A percentile compares a stretch with the other conserved stretches of the same genome.
phyloP scores from a whole-genome alignment of 2,888 invertebrate genomes.

The Boloria euphrosyne region DNA sequence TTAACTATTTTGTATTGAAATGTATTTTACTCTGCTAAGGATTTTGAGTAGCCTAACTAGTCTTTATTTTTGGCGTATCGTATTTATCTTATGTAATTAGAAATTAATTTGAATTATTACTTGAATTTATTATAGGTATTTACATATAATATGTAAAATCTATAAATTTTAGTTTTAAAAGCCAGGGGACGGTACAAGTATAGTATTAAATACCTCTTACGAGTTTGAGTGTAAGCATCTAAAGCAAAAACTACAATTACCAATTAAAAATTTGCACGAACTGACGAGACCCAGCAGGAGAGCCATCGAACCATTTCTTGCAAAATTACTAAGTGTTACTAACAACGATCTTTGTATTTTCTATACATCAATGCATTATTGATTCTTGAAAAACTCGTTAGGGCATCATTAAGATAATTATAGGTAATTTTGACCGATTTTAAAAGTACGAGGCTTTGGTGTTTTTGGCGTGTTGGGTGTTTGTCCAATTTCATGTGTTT shows the following conservation, averaged over 20 bases:
- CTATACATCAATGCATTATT: slow-evolving; percentile 21
- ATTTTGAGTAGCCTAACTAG: too few relatives aligned
- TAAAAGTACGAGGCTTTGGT: too few relatives aligned
- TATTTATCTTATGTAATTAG: too few relatives aligned
- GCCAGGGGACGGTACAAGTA: not conserved
- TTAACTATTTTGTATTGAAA: too few relatives aligned
- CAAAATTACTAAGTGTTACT: slow-evolving; percentile 16
- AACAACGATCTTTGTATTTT: slow-evolving; percentile 23
- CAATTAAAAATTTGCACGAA: slow-evolving; percentile 35
- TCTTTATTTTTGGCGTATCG: too few relatives aligned
- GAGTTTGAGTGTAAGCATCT: slow-evolving; percentile 8
- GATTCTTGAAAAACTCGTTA: slow-evolving; percentile 9
- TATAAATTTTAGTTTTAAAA: not conserved
- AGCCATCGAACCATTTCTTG: slow-evolving; percentile 15
- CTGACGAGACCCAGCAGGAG: slow-evolving; percentile 30
- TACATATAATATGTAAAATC: too few relatives aligned
- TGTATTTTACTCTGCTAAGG: too few relatives aligned
- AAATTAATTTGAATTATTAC: too few relatives aligned
- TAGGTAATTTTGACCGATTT: not conserved
- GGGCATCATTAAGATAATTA: not conserved
- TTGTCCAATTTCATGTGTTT: too few relatives aligned
- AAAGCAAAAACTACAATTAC: slow-evolving; percentile 21
- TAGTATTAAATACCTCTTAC: slow-evolving; percentile 9
- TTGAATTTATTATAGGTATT: too few relatives aligned
- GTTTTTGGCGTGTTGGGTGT: too few relatives aligned